These are phyloP conservation scores for Dyspetes luteomarginatus DNA, from an alignment of 2,888 invertebrate species.

Conservation along the genomic window DNA sequence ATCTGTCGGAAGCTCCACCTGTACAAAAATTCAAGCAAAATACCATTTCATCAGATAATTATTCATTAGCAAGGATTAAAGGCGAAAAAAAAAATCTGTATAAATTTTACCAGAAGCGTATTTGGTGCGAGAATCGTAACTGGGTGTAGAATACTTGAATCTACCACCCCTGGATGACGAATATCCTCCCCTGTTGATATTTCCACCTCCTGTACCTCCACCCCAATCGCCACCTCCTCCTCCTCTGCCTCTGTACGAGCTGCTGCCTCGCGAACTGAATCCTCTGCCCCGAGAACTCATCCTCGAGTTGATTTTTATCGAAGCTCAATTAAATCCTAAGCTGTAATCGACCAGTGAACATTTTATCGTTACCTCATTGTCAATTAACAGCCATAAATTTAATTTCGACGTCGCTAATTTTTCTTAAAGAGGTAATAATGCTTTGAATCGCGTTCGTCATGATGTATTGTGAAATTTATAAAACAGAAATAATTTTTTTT, in stretches of 20 bases:
- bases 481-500: slow-evolving; percentile 65
- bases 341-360: neutral
- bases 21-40: neutral
- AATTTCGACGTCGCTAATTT: slow-evolving; percentile 79
- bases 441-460: slow-evolving; percentile 64
- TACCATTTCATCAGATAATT: no score
- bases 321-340: slow-evolving; percentile 22
- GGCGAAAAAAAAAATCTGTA: neutral
- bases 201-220: slow-evolving; percentile 73
- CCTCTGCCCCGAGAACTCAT: slow-evolving; percentile 81
- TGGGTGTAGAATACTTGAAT: slow-evolving; percentile 79
- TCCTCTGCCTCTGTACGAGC: slow-evolving; percentile 79
- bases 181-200: slow-evolving; percentile 78
- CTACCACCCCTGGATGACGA: slow-evolving; percentile 80
- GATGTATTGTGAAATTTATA: slow-evolving; percentile 70
- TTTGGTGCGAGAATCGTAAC: slow-evolving; percentile 80
- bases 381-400: slow-evolving; percentile 77
- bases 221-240: slow-evolving; percentile 77
- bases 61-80: no score
- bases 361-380: slow-evolving; percentile 1
- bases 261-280: slow-evolving; percentile 78
- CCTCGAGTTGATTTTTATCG: slow-evolving; percentile 68
- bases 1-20: slow-evolving; percentile 78
- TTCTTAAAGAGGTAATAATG: slow-evolving; percentile 70
- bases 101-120: slow-evolving; percentile 77